Percentiles rank a stretch among this genome's conserved stretches.
These are phyloP conservation scores for Botrylloides violaceus DNA, from an alignment of 23 tunicate genomes.

Conservation along the genomic window DNA sequence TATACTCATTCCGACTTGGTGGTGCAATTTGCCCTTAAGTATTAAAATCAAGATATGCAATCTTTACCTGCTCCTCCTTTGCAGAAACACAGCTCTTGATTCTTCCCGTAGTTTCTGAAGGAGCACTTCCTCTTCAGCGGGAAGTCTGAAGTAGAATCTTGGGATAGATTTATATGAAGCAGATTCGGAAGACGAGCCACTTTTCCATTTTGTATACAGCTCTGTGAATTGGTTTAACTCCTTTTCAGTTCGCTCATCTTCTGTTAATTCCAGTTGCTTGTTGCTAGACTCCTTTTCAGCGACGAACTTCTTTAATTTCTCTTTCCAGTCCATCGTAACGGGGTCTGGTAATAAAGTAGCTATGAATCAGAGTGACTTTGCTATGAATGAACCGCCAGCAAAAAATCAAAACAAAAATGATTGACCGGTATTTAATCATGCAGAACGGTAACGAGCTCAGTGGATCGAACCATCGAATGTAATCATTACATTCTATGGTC, in stretches of 20 bases:
- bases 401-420: too few species aligned
- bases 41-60: too few species aligned
- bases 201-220: slow-evolving; percentile 54
- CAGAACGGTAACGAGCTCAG: too few species aligned
- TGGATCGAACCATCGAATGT: too few species aligned
- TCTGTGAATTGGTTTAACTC: slow-evolving; percentile 48
- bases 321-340: slow-evolving; percentile 69
- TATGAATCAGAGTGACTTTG: too few species aligned
- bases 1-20: too few species aligned
- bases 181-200: slow-evolving; percentile 21
- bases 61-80: slow-evolving; percentile 69
- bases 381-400: too few species aligned
- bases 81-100: slow-evolving; percentile 95
- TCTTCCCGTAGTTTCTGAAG: slow-evolving; percentile 91
- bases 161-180: slow-evolving; percentile 34
- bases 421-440: too few species aligned
- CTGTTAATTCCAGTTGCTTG: neutral
- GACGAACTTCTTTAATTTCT: slow-evolving; percentile 31
- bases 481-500: too few species aligned
- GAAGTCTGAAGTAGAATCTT: slow-evolving; percentile 42
- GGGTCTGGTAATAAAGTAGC: too few species aligned
- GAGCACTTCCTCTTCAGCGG: slow-evolving; percentile 82
- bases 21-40: too few species aligned
- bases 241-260: slow-evolving; percentile 26
- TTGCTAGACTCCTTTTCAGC: neutral